These are phyloP conservation scores for Brachirus orientalis DNA, from an alignment of 2,113 vertebrate genomes.

Conservation along the genomic window DNA sequence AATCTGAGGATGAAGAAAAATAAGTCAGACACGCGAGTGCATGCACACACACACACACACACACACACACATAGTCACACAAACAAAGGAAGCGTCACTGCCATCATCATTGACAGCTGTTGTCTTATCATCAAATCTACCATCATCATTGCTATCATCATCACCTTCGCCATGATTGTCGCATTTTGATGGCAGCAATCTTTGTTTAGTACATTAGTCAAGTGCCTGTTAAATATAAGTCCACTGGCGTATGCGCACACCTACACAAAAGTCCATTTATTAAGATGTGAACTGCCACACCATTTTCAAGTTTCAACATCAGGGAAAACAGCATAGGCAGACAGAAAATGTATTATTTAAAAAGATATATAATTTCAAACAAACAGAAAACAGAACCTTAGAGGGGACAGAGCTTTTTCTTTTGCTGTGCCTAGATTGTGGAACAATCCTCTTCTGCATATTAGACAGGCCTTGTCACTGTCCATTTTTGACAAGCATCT, in stretches of 20 bases:
- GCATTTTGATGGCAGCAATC: constrained; percentile 43
- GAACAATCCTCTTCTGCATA: too few species aligned
- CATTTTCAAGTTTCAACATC: constrained; percentile 9
- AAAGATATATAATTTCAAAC: too few species aligned
- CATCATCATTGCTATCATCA: constrained; percentile 61
- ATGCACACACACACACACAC: constrained; percentile 32
- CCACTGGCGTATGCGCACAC: not conserved
- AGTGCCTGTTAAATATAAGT: constrained; percentile 34
- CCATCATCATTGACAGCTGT: constrained; percentile 62
- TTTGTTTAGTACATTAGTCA: constrained; percentile 42
- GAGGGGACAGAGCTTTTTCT: too few species aligned
- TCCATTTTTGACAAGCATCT: too few species aligned
- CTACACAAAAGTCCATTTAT: not conserved
- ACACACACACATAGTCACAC: constrained; percentile 14
- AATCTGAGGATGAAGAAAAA: constrained; percentile 69
- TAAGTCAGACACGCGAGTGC: constrained; percentile 61
- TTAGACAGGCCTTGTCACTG: too few species aligned
- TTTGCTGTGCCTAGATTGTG: too few species aligned
- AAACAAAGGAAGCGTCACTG: constrained; percentile 57
- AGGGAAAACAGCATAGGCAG: not conserved
- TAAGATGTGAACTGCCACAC: constrained; percentile 4
- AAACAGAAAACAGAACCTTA: too few species aligned
- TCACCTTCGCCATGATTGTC: constrained; percentile 55
- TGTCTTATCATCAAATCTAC: constrained; percentile 69
- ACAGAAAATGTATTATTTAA: not conserved